Conservation (phyloP, 2,113 vertebrate species). For the Sapajus apella region DNA sequence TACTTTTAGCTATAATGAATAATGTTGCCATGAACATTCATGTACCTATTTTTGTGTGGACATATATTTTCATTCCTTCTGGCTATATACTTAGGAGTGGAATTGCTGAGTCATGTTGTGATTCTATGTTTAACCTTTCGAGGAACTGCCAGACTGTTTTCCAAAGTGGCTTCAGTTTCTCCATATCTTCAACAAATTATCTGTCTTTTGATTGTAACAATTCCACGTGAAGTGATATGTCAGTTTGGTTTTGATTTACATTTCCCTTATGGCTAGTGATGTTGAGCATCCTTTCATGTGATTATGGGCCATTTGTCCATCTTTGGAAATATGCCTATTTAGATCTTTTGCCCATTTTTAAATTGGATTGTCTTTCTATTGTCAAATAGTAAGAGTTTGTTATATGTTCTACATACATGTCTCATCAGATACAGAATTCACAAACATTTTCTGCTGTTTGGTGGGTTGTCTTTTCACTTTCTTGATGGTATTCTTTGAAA, state of each 20-base stretch:
- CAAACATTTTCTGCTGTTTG: background rate
- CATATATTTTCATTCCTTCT: background rate
- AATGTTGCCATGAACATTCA: background rate
- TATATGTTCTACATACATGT: background rate
- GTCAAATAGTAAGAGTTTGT: background rate
- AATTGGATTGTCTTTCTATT: background rate
- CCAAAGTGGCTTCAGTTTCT: background rate
- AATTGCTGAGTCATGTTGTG: background rate
- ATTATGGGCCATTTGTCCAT: background rate
- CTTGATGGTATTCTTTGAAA: background rate
- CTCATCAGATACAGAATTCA: background rate
- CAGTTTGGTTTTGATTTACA: slow-evolving; percentile 1
- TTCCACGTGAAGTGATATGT: background rate
- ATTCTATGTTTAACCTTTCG: background rate
- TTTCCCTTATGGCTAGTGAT: background rate
- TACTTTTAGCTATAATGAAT: background rate
- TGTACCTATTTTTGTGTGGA: background rate
- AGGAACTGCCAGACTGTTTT: background rate
- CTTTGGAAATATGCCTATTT: background rate
- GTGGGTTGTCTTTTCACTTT: background rate
- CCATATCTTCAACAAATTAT: background rate
- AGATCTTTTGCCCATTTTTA: background rate
- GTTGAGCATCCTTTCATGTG: background rate
- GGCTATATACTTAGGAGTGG: background rate
- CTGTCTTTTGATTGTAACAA: background rate